These are phyloP conservation scores for Acyrthosiphon pisum DNA, from an alignment of 1,140 invertebrate genomes.

Conservation along the genomic window DNA sequence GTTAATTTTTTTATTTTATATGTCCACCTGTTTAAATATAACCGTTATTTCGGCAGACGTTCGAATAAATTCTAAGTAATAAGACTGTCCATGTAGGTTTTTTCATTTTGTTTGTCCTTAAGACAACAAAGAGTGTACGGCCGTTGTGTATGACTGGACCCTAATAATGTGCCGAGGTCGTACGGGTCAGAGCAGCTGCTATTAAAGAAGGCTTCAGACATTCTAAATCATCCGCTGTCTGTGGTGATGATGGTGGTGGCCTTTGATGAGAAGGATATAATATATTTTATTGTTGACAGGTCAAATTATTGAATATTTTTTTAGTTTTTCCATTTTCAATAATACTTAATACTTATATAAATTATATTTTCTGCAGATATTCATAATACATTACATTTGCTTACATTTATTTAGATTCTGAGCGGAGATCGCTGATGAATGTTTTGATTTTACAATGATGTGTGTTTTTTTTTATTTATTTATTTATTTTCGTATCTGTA, in stretches of 20 bases:
- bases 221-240: constrained; percentile 44
- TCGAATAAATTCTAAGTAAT: constrained; percentile 46
- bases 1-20: background rate
- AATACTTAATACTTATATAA: background rate
- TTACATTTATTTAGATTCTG: too few relatives aligned
- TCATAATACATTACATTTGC: background rate
- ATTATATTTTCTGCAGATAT: background rate
- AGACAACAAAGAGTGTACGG: constrained; percentile 45
- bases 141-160: constrained; percentile 46
- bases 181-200: constrained; percentile 50
- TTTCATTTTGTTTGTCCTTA: constrained; percentile 58
- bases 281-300: background rate
- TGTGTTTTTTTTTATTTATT: too few relatives aligned
- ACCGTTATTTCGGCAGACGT: constrained; percentile 15
- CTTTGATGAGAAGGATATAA: constrained; percentile 45
- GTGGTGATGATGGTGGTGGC: background rate
- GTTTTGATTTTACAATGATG: too few relatives aligned
- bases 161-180: constrained; percentile 55
- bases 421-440: too few relatives aligned
- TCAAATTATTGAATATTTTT: constrained; percentile 24
- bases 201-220: constrained; percentile 51
- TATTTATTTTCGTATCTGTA: too few relatives aligned
- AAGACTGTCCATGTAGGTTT: constrained; percentile 40
- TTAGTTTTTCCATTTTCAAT: background rate
- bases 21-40: constrained; percentile 34